Conservation (phyloP, 2,888 invertebrate species). For the Eupithecia abbreviata region DNA sequence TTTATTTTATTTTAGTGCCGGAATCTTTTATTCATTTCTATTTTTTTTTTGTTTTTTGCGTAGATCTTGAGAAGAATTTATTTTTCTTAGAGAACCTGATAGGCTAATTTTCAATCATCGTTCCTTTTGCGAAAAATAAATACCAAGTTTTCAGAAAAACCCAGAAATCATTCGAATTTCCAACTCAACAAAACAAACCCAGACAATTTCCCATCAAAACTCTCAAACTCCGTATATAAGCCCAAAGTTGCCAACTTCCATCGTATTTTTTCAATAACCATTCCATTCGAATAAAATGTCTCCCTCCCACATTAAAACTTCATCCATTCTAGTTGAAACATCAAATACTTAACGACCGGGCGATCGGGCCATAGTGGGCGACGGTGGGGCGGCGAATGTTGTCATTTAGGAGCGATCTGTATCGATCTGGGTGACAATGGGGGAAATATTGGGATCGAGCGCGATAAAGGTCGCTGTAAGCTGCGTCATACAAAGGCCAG, state of each 20-base stretch:
- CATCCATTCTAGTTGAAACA: slow-evolving; percentile 37
- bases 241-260: slow-evolving; percentile 14
- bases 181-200: slow-evolving; percentile 2
- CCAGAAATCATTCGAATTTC: not conserved
- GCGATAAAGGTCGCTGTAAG: not conserved
- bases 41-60: not conserved
- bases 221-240: slow-evolving; percentile 10
- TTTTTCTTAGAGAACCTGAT: not conserved
- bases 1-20: not conserved
- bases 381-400: slow-evolving; percentile 27
- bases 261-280: slow-evolving; percentile 27
- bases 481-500: not conserved
- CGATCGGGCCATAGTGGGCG: slow-evolving; percentile 27
- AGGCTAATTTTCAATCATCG: not conserved
- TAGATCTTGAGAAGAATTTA: not conserved
- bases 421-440: slow-evolving; percentile 14
- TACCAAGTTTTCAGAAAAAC: not conserved
- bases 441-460: not conserved
- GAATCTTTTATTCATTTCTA: not conserved
- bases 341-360: slow-evolving; percentile 37
- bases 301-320: slow-evolving; percentile 31
- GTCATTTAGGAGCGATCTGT: slow-evolving; percentile 19
- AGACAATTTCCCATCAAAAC: slow-evolving; percentile 7
- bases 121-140: not conserved
- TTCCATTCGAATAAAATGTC: slow-evolving; percentile 27